These are phyloP conservation scores for Drosophila nannoptera DNA, from an alignment of 1,140 invertebrate species.

Conservation along the genomic window DNA sequence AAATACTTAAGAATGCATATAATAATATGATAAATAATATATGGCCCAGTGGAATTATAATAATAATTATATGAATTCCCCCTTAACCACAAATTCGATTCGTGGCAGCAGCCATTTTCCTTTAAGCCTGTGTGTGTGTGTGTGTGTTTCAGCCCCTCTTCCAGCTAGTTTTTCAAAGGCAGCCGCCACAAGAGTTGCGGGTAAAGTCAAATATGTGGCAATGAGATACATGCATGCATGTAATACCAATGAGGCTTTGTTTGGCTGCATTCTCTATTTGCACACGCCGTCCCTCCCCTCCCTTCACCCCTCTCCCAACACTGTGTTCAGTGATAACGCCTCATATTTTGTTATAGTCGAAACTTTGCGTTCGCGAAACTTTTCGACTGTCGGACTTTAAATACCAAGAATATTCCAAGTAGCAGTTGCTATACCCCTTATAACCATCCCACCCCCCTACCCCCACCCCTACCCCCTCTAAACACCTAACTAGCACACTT, in stretches of 20 bases:
- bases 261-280: constrained; percentile 45
- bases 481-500: background rate
- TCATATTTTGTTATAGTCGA: constrained; percentile 56
- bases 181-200: constrained; percentile 28
- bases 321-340: constrained; percentile 27
- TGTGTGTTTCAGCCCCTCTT: too few species aligned
- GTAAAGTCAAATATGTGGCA: constrained; percentile 62
- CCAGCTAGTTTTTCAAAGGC: background rate
- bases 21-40: too few species aligned
- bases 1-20: too few species aligned
- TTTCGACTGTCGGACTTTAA: constrained; percentile 43
- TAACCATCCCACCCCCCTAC: background rate
- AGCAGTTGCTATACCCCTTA: constrained; percentile 48
- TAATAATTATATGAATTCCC: too few species aligned
- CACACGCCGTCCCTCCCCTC: constrained; percentile 23
- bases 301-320: background rate
- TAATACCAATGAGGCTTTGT: background rate
- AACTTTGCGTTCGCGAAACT: constrained; percentile 48
- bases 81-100: too few species aligned
- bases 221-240: constrained; percentile 47
- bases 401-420: constrained; percentile 50
- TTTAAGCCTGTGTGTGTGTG: too few species aligned
- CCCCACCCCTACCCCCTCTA: background rate
- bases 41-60: too few species aligned
- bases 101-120: too few species aligned